Percentiles rank a stretch among this genome's conserved stretches.
Evolutionary conservation across 1,140 invertebrate species (phyloP).

Genomic region (Ceratitis capitata): DNA sequence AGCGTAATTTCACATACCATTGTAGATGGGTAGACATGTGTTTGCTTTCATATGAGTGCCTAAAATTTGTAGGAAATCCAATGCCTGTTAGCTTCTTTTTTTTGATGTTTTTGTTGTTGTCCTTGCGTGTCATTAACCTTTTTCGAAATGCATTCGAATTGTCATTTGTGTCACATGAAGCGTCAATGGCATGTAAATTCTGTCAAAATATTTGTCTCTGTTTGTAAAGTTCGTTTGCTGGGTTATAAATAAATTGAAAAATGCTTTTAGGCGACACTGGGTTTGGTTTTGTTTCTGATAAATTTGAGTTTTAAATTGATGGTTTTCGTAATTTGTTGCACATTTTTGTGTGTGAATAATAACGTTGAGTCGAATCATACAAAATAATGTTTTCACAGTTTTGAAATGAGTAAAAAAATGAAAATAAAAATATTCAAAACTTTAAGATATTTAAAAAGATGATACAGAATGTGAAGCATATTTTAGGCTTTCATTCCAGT

Average conservation of each 20-base stretch:
- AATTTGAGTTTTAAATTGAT: too few relatives aligned
- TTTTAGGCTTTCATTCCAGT: too few relatives aligned
- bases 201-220: neutral
- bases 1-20: neutral
- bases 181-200: neutral
- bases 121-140: constrained; percentile 32
- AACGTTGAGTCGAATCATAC: too few relatives aligned
- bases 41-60: neutral
- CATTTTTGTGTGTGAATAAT: too few relatives aligned
- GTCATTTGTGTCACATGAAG: constrained; percentile 20
- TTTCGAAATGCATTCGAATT: constrained; percentile 33
- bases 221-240: neutral
- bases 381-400: too few relatives aligned
- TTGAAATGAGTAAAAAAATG: too few relatives aligned
- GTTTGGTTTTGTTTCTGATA: too few relatives aligned
- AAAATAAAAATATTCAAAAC: too few relatives aligned
- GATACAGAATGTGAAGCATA: too few relatives aligned
- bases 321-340: too few relatives aligned
- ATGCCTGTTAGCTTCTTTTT: neutral
- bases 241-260: neutral
- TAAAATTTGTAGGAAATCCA: neutral
- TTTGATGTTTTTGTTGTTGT: neutral
- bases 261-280: neutral
- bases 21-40: neutral
- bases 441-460: too few relatives aligned